Evolutionary conservation across 1,140 invertebrate species (phyloP).

Genomic region (Aleiodes sp.): DNA sequence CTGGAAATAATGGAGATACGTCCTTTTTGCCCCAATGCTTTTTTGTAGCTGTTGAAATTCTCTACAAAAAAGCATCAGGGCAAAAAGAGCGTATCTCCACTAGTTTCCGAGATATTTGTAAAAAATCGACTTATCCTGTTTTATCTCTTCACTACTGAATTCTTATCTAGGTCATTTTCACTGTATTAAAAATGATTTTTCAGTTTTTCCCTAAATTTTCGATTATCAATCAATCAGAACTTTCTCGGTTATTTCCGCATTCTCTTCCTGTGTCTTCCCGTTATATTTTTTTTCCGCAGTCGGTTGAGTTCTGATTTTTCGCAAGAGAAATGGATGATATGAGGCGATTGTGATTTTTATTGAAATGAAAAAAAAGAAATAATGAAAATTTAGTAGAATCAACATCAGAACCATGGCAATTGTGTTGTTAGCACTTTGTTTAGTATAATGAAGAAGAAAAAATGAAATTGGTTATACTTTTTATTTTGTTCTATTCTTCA

Average conservation of each 20-base stretch:
- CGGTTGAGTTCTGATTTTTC: not conserved
- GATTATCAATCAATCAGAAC: not conserved
- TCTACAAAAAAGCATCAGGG: too few species aligned
- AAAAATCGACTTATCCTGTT: too few species aligned
- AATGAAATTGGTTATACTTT: not conserved
- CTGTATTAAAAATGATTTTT: too few species aligned
- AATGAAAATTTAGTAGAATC: not conserved
- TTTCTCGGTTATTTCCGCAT: not conserved
- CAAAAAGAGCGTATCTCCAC: too few species aligned
- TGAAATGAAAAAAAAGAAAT: not conserved
- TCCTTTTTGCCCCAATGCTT: too few species aligned
- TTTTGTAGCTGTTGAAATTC: too few species aligned
- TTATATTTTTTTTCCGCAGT: not conserved
- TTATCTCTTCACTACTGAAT: too few species aligned
- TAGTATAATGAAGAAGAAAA: not conserved
- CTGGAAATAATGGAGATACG: too few species aligned
- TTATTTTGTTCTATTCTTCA: not conserved
- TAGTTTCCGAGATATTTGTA: too few species aligned
- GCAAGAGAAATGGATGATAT: not conserved
- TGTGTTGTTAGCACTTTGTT: slow-evolving; percentile 2
- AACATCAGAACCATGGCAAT: not conserved
- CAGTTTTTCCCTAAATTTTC: too few species aligned
- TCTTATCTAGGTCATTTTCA: too few species aligned
- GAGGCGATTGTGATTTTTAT: not conserved
- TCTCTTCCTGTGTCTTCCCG: not conserved